phyloP scores from a whole-genome alignment of 1,140 invertebrate species.

The Pseudobourletiella spinata region DNA sequence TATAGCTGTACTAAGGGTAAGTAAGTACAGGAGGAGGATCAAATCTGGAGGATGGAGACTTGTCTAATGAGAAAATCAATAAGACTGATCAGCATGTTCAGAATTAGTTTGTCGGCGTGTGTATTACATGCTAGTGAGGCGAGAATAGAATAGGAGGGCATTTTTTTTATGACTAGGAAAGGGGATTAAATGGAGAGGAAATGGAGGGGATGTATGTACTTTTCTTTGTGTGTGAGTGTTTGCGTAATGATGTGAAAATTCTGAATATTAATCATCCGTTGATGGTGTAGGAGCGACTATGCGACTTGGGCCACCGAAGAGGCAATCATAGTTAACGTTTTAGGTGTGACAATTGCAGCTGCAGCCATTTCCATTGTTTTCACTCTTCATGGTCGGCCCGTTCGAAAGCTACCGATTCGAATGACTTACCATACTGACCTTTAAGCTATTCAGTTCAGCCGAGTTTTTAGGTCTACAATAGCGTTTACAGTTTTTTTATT shows the following conservation, averaged over 20 bases:
- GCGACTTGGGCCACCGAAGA: conserved; percentile 31
- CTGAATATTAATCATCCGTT: background rate
- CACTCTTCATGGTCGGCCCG: conserved; percentile 43
- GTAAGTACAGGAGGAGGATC: too few species aligned
- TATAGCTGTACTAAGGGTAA: too few species aligned
- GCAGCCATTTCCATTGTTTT: conserved; percentile 44
- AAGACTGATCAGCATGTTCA: too few species aligned
- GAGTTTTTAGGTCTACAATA: too few species aligned
- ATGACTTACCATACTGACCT: conserved; percentile 43
- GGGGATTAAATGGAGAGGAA: too few species aligned
- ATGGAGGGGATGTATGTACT: background rate
- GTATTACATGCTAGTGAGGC: too few species aligned
- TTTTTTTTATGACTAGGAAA: too few species aligned
- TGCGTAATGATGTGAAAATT: background rate
- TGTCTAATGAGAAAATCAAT: too few species aligned
- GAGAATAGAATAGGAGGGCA: too few species aligned
- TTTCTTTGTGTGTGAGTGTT: background rate
- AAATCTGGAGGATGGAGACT: too few species aligned
- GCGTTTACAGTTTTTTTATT: too few species aligned
- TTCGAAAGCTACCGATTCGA: conserved; percentile 43
- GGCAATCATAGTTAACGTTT: conserved; percentile 43
- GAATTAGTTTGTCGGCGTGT: too few species aligned
- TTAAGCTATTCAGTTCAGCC: conserved; percentile 38
- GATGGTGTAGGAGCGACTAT: conserved; percentile 5
- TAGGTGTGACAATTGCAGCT: conserved; percentile 42